These are phyloP conservation scores for Oreochromis tanganicae DNA, from an alignment of 2,113 vertebrate species.

Conservation along the genomic window DNA sequence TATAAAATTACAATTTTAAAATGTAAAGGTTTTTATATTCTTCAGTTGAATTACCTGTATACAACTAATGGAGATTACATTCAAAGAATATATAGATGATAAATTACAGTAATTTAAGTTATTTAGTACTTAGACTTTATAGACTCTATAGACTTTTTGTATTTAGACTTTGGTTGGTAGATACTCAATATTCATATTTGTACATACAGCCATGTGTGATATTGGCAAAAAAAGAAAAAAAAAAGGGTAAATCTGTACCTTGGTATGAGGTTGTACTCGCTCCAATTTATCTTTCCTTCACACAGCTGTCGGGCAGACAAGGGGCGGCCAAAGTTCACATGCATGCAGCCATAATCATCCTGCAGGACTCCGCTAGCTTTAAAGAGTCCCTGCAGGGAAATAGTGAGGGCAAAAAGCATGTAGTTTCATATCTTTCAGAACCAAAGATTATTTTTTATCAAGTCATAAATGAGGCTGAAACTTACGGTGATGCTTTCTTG, in stretches of 20 bases:
- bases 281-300: conserved; percentile 75
- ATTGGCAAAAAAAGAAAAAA: background rate
- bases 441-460: background rate
- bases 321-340: conserved; percentile 84
- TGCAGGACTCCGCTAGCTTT: conserved; percentile 86
- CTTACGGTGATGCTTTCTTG: conserved; percentile 79
- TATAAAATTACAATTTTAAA: background rate
- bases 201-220: background rate
- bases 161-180: background rate
- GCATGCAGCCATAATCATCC: conserved; percentile 87
- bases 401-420: background rate
- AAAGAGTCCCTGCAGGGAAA: conserved; percentile 78
- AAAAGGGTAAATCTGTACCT: conserved; percentile 40
- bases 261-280: conserved; percentile 83
- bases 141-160: background rate
- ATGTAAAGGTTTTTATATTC: background rate
- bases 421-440: background rate
- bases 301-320: conserved; percentile 85
- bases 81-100: background rate
- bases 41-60: background rate
- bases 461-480: background rate
- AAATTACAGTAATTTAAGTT: background rate
- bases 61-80: background rate
- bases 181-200: background rate
- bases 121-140: background rate